Conservation (phyloP, 2,797 vertebrate species). For the Enteromius paludinosus region DNA sequence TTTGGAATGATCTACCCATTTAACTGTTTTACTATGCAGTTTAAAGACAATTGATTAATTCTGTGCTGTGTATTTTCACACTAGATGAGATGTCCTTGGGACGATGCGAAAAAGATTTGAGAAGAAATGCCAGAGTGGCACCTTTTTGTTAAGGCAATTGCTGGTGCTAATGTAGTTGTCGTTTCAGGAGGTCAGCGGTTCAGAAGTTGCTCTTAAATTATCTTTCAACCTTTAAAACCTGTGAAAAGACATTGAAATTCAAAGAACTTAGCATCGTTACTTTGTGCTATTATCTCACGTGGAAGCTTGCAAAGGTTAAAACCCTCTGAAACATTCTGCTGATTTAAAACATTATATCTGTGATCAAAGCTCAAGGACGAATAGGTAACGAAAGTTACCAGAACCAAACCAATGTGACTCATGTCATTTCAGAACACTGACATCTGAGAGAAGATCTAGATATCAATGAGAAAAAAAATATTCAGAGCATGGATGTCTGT, state of each 20-base stretch:
- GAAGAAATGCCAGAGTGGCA: conserved; percentile 20
- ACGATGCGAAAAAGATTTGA: conserved; percentile 10
- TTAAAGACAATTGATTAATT: conserved; percentile 36
- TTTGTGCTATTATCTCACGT: conserved; percentile 16
- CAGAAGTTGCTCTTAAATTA: conserved; percentile 28
- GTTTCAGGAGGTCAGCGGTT: conserved; percentile 19
- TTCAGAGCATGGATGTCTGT: conserved; percentile 36
- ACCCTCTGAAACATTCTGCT: conserved; percentile 15
- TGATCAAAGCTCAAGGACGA: conserved; percentile 31
- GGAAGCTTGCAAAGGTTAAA: conserved; percentile 22
- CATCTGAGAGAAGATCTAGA: not conserved
- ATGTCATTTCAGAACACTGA: conserved; percentile 18
- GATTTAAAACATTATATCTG: conserved; percentile 18
- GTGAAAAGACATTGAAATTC: conserved; percentile 21
- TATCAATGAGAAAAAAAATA: conserved; percentile 28
- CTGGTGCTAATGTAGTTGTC: conserved; percentile 34
- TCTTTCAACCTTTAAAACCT: conserved; percentile 28
- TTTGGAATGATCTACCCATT: not conserved
- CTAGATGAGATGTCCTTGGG: conserved; percentile 36
- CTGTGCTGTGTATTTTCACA: conserved; percentile 28
- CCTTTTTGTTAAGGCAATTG: conserved; percentile 17
- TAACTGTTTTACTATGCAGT: conserved; percentile 9
- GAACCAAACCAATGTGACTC: conserved; percentile 4
- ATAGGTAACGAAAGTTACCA: conserved; percentile 13
- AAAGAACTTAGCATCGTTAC: conserved; percentile 29